Conservation (phyloP, 2,888 invertebrate genomes). For the Nasonovia ribisnigri region DNA sequence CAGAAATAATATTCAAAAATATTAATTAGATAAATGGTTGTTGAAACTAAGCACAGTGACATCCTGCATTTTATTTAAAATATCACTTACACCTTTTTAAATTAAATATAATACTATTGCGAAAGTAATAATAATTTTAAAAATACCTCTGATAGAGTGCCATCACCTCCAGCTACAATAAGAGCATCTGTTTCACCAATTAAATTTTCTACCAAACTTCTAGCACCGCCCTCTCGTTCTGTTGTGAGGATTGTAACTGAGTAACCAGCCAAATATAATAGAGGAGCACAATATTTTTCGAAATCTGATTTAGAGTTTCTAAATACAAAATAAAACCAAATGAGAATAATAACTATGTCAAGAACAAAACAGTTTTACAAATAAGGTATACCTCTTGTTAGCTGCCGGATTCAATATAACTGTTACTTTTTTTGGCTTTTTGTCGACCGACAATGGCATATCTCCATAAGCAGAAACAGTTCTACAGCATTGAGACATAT, state of each 20-base stretch:
- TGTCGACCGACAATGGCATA: conserved; percentile 74
- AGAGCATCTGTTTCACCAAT: conserved; percentile 85
- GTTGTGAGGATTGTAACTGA: conserved; percentile 83
- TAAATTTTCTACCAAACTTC: conserved; percentile 82
- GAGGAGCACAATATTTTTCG: conserved; percentile 92
- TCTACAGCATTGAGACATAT: conserved; percentile 85
- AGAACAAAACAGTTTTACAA: neutral
- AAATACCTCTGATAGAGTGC: conserved; percentile 87
- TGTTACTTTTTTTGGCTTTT: conserved; percentile 81
- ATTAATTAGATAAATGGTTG: too few species aligned
- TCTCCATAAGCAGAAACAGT: conserved; percentile 83
- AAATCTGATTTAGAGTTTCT: conserved; percentile 77
- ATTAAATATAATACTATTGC: neutral
- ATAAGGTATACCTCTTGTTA: conserved; percentile 76
- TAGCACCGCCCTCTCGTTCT: conserved; percentile 89
- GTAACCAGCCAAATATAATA: conserved; percentile 91
- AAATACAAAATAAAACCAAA: conserved; percentile 66
- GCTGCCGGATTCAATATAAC: conserved; percentile 93
- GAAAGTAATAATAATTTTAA: neutral
- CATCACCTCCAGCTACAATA: conserved; percentile 95
- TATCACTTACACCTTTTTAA: neutral
- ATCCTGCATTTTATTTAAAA: neutral
- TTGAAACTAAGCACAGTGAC: neutral
- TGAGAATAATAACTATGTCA: conserved; percentile 34
- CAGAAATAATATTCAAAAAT: too few species aligned